Evolutionary conservation across 2,113 vertebrate genomes (phyloP), one percentile per base, ranked within the genome.

Genomic region (Azemiops feae): DNA sequence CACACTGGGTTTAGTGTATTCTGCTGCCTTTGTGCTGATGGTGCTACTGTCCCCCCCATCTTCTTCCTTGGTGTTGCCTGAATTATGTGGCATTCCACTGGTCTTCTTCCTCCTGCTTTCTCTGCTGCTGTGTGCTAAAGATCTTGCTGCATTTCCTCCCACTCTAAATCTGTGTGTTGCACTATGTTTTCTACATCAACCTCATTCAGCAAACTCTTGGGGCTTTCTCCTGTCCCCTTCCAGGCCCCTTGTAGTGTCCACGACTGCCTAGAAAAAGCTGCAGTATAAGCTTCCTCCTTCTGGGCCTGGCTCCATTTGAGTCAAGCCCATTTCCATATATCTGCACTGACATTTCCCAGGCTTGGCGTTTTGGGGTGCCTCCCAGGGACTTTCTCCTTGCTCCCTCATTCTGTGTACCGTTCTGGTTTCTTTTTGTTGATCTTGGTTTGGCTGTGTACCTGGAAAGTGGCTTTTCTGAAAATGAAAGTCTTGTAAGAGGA

Each of bases 371-470:
- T 22, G 0, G 0, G 90, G 92, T 90, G 93, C 88, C 95, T 93
- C 95, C 94, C 20, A n/a, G 93, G 95, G 94, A 93, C 93, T 94
- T 94, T 88, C 0, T 91, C 94, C 95, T 94, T 94, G 89, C 95
- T 96, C 88, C 89, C 4, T 55, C 91, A 89, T 93, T 92, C 94
- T 90, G 96, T 95, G 92, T 74, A 55, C 95, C 1, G 0, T 30
- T 94, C 93, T 97, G n/a, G 96, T 96, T 95, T 96, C 94, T 96
- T 96, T 96, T 50, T 74, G 95, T 95, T 81, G 96, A 96, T 96
- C 95, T 81, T 89, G 74, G 86, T 89, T 53, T 69, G 89, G 20
- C 92, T 90, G 92, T 91, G 92, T 0, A 45, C 91, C 91, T 1
- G 22, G 92, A 3, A 43, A 12, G 9, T 3, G 60, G 57, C 25